Base-by-base conservation (phyloP, 2,888 invertebrate species). In the Polyommatus icarus region DNA sequence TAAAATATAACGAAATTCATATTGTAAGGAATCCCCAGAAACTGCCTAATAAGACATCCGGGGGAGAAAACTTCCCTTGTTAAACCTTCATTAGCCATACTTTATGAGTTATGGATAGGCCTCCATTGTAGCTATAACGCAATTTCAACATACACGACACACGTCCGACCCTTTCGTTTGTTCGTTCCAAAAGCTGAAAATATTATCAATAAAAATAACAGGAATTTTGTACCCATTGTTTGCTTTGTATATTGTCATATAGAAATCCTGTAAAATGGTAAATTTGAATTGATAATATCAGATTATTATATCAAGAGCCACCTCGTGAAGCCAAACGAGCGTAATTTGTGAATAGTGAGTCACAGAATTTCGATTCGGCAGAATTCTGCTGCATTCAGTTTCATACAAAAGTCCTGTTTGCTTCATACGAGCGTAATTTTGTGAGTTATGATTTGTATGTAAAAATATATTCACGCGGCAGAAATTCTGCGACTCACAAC, bases 51-150 rank as follows among this genome's bases (percentile, higher is more conserved):
- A 82, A 82, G 83, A 80, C 83, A 82, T 82, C 83, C 80, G 76
- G 80, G 77, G 78, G 73, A 76, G 82, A 79, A 84, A 84, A 87
- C 85, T 84, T 54, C 18, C 83, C 86, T 85, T 87, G 85, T 85
- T 87, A 85, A 82, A 81, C 84, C 83, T 85, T 87, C 86, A 86
- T 87, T 87, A 86, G 84, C 84, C 84, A 85, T 82, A 83, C 85
- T 85, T 84, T 81, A 75, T 80, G 84, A 84, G 82, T 82, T 83
- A 82, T 82, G 76, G 80, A 82, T 84, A 83, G 81, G 84, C 81
- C 82, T 78, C 84, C 84, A 82, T 83, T 83, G 83, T 83, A 24
- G 7, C 50, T 24, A 75, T 75, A 54, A 54, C 50, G 18, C 50
- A 54, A 54, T 50, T 75, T 75, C 75, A 73, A 50, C 73, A 75